Evolutionary conservation across 2,888 invertebrate species (phyloP).

Genomic region (Erannis defoliaria): DNA sequence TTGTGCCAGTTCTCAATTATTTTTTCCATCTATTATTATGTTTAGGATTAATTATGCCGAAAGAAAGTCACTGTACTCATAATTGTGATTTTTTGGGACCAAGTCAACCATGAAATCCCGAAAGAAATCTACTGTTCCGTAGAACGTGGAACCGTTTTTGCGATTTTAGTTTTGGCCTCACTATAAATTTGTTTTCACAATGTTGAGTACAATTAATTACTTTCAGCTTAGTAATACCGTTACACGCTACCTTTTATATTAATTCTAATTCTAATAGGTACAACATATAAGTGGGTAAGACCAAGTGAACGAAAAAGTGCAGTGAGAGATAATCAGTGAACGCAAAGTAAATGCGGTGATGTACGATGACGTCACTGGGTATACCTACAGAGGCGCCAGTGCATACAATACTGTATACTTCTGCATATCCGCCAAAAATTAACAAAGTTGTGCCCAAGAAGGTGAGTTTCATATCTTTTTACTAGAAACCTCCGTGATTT

Average conservation of each 20-base stretch:
- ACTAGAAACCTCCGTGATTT: too few species aligned
- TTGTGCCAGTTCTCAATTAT: too few species aligned
- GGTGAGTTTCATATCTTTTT: slow-evolving; percentile 62
- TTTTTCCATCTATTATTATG: too few species aligned
- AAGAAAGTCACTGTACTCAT: too few species aligned
- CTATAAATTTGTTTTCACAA: too few species aligned
- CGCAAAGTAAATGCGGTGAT: slow-evolving; percentile 39
- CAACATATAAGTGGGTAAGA: slow-evolving; percentile 5
- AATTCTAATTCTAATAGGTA: too few species aligned
- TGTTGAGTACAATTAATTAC: background rate
- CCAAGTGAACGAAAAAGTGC: slow-evolving; percentile 20
- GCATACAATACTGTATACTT: slow-evolving; percentile 77
- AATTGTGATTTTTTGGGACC: too few species aligned
- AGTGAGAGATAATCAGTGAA: slow-evolving; percentile 20
- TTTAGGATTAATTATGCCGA: too few species aligned
- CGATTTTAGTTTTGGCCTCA: too few species aligned
- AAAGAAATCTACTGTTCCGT: too few species aligned
- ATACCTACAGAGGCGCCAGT: slow-evolving; percentile 81
- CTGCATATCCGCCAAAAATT: slow-evolving; percentile 72
- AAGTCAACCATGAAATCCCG: too few species aligned
- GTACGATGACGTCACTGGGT: slow-evolving; percentile 76
- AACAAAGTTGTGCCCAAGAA: slow-evolving; percentile 66
- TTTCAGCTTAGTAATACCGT: background rate
- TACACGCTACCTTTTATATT: background rate
- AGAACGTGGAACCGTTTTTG: too few species aligned